These are phyloP conservation scores for Neopelma chrysocephalum DNA, from an alignment of 2,797 vertebrate genomes.

Conservation along the genomic window DNA sequence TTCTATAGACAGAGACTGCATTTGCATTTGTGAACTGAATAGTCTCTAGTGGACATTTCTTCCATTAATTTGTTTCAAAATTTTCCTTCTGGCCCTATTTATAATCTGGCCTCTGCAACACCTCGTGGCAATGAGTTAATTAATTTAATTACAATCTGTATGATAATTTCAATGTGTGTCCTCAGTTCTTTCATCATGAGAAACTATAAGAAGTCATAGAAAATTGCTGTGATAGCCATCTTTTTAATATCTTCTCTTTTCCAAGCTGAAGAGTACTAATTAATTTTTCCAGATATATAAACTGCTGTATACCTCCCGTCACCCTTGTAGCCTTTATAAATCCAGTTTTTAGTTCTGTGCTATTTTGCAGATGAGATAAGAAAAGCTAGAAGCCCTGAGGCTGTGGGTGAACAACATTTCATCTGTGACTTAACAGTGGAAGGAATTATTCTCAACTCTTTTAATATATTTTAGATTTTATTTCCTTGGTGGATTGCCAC, in stretches of 20 bases:
- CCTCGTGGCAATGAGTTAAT: not conserved
- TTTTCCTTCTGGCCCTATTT: not conserved
- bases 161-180: not conserved
- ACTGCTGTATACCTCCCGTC: not conserved
- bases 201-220: not conserved
- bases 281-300: not conserved
- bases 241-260: not conserved
- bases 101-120: not conserved
- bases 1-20: not conserved
- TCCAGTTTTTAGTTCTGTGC: not conserved
- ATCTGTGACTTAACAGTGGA: not conserved
- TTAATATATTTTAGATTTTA: not conserved
- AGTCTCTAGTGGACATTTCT: not conserved
- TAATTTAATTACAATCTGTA: not conserved
- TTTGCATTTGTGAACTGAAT: not conserved
- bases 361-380: not conserved
- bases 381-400: not conserved
- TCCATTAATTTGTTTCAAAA: not conserved
- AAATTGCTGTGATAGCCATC: not conserved
- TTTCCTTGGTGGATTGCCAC: not conserved
- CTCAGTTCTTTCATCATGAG: not conserved
- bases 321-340: not conserved
- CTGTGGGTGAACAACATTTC: not conserved
- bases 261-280: not conserved
- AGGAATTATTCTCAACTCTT: not conserved